Base-by-base conservation (phyloP, 2,113 vertebrate species). In the Chaenocephalus aceratus region DNA sequence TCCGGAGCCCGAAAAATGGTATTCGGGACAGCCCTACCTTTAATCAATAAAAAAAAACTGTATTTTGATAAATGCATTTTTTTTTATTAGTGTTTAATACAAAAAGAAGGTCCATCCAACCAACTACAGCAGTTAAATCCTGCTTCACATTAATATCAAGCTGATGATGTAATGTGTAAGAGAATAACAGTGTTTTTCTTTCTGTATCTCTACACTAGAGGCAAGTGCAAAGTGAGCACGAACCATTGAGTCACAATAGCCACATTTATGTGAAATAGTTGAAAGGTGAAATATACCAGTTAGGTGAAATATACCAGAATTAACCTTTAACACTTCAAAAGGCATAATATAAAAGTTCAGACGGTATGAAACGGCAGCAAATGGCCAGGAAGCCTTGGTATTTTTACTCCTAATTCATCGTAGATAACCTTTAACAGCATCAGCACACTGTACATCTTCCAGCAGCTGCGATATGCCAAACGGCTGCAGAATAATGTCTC, bases 401-500 rank as follows among this genome's bases (percentile, higher is more conserved):
- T 30, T 59, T 56, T 3, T 15, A 41, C 54, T 14, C 44, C 54
- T 52, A 61, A 66, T 51, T 79, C 58, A 13, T 44, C 13, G 11
- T 44, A 34, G 23, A 49, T 21, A 7, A 70, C 60, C 69, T 70
- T 82, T 46, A 79, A 63, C 69, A 67, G 65, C 85, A 41, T 56
- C 64, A 71, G 62, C 78, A 65, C 65, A 49, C 86, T 77, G 74
- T 67, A 75, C 72, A 63, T 69, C 75, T 62, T 56, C 69, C 0
- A 71, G 79, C 85, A 82, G 88, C 86, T 88, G 75, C 52, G 80
- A 73, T 26, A 49, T 56, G 77, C 82, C 82, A 79, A 71, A 73
- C 64, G 51, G 69, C 81, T 83, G 77, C 86, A 80, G 85, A 92
- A 75, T 61, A 79, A 90, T 83, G 76, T 77, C 84, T 74, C 67